These are phyloP conservation scores for Pseudochirops corinnae DNA, from an alignment of 2,797 vertebrate genomes.

Conservation along the genomic window DNA sequence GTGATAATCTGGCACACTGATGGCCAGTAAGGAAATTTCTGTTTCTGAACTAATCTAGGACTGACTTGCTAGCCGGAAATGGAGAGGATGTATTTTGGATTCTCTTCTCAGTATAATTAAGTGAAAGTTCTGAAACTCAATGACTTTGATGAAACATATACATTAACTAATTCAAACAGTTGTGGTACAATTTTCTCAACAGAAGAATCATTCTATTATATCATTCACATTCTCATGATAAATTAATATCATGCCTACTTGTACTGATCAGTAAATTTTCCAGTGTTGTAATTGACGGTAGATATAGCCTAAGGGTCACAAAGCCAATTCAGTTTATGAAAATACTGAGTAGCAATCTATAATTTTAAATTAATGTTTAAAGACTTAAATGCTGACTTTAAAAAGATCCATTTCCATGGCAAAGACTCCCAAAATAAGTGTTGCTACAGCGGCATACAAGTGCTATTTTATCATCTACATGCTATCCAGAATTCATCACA, in stretches of 20 bases:
- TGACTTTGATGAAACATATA: background rate
- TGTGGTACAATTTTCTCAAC: background rate
- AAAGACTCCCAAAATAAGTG: constrained; percentile 24
- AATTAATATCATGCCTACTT: background rate
- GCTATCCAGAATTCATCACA: background rate
- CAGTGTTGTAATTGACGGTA: background rate
- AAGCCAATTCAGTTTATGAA: background rate
- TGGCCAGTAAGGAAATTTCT: background rate
- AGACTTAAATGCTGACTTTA: background rate
- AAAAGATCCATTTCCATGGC: background rate
- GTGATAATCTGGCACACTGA: background rate
- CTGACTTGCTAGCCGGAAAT: background rate
- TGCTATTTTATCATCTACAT: background rate
- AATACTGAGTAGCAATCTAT: background rate
- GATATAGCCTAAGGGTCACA: background rate
- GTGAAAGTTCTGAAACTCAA: background rate
- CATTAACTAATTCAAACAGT: background rate
- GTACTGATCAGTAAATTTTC: background rate
- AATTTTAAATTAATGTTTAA: background rate
- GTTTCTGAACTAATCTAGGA: background rate
- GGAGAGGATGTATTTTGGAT: background rate
- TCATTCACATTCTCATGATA: background rate
- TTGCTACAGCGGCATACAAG: background rate
- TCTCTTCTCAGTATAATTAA: constrained; percentile 5
- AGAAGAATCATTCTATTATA: background rate